Conservation (phyloP, 2,888 invertebrate species). For the Crioceris asparagi region DNA sequence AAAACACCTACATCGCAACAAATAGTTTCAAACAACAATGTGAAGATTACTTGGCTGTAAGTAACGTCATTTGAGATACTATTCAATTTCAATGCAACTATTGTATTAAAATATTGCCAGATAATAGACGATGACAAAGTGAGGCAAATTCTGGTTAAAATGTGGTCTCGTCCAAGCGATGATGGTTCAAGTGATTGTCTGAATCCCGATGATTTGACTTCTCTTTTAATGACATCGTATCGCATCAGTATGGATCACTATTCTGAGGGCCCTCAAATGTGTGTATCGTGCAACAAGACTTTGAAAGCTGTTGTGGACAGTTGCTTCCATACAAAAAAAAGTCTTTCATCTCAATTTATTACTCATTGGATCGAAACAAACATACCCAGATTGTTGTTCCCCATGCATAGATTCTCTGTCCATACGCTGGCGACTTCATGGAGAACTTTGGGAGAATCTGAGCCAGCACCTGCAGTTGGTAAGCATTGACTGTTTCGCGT, state of each 20-base stretch:
- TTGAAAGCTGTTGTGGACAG: constrained; percentile 62
- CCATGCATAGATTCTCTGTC: constrained; percentile 54
- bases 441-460: constrained; percentile 36
- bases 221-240: constrained; percentile 62
- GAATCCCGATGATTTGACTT: constrained; percentile 52
- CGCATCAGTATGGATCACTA: constrained; percentile 72
- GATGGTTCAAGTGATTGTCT: constrained; percentile 44
- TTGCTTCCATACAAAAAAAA: constrained; percentile 70
- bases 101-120: constrained; percentile 27
- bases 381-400: constrained; percentile 62
- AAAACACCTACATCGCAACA: constrained; percentile 50
- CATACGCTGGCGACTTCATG: constrained; percentile 50
- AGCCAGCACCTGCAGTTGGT: constrained; percentile 32
- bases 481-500: no score
- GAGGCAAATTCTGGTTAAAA: constrained; percentile 58
- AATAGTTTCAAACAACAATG: constrained; percentile 62
- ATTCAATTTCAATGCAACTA: constrained; percentile 1
- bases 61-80: constrained; percentile 12
- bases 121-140: constrained; percentile 46
- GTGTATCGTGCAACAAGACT: constrained; percentile 54
- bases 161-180: constrained; percentile 38
- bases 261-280: constrained; percentile 49
- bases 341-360: constrained; percentile 63
- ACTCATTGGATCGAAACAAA: constrained; percentile 74
- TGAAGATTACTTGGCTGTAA: constrained; percentile 49